Evolutionary conservation across 2,113 vertebrate genomes (phyloP).

Genomic region (Rousettus leschenaultii): DNA sequence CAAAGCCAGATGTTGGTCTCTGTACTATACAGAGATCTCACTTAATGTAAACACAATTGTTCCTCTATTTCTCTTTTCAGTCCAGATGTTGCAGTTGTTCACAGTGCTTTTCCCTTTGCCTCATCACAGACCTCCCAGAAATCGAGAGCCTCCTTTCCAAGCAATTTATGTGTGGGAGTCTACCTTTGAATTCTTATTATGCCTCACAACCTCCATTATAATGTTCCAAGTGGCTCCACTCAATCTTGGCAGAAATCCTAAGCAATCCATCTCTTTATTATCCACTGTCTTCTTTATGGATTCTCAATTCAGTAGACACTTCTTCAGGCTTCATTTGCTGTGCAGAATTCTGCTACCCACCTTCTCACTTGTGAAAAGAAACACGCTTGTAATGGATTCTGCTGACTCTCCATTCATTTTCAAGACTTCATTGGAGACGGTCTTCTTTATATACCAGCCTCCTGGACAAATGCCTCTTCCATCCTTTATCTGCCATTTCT

Average conservation of each 20-base stretch:
- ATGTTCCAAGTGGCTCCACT: not conserved
- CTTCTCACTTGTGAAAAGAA: constrained; percentile 39
- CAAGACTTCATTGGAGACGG: not conserved
- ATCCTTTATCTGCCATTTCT: not conserved
- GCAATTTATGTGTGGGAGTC: not conserved
- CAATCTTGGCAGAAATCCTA: constrained; percentile 30
- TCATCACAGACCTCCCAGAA: constrained; percentile 68
- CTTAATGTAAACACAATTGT: constrained; percentile 68
- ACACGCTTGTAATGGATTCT: constrained; percentile 17
- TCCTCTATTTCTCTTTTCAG: constrained; percentile 55
- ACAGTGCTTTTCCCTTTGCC: not conserved
- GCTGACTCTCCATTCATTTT: constrained; percentile 39
- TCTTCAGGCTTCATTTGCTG: constrained; percentile 57
- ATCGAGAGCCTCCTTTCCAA: not conserved
- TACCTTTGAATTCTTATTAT: constrained; percentile 14
- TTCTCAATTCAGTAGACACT: constrained; percentile 42
- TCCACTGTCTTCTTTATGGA: constrained; percentile 33
- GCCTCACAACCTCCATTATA: not conserved
- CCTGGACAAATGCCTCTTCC: not conserved
- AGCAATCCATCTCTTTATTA: constrained; percentile 41
- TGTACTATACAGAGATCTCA: constrained; percentile 36
- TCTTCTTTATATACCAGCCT: not conserved
- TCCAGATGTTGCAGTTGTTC: constrained; percentile 55
- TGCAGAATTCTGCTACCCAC: constrained; percentile 15
- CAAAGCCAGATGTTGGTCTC: constrained; percentile 71